These are phyloP conservation scores for Euplagia quadripunctaria DNA, from an alignment of 2,888 invertebrate genomes.

Conservation along the genomic window DNA sequence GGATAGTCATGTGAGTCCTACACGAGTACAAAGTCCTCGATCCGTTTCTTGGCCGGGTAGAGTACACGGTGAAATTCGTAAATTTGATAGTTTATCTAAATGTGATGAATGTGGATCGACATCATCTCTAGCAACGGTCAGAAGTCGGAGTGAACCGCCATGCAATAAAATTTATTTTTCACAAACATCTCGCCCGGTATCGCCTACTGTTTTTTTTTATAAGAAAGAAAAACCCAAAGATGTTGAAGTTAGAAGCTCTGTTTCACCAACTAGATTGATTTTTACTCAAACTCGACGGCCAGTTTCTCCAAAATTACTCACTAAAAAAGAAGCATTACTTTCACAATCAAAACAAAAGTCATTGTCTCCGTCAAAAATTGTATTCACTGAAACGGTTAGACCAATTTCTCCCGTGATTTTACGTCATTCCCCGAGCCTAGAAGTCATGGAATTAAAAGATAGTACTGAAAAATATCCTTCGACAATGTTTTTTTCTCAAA, in stretches of 20 bases:
- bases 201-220: constrained; percentile 76
- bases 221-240: constrained; percentile 65
- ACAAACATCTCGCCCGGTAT: constrained; percentile 81
- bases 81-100: constrained; percentile 81
- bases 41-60: constrained; percentile 88
- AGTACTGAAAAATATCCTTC: constrained; percentile 61
- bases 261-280: constrained; percentile 70
- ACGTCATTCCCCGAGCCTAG: constrained; percentile 53
- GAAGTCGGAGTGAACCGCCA: constrained; percentile 90
- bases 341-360: constrained; percentile 54
- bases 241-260: constrained; percentile 49
- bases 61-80: constrained; percentile 82
- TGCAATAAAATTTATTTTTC: constrained; percentile 84
- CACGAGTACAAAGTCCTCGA: constrained; percentile 86
- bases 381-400: constrained; percentile 75
- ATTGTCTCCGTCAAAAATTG: constrained; percentile 70
- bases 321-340: constrained; percentile 51
- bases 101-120: constrained; percentile 78
- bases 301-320: constrained; percentile 71
- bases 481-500: constrained; percentile 76
- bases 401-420: constrained; percentile 72
- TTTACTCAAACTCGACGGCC: constrained; percentile 75
- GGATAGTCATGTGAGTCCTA: constrained; percentile 86
- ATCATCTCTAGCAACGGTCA: constrained; percentile 82
- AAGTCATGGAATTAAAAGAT: constrained; percentile 49